These are phyloP conservation scores for Eolophus roseicapilla DNA, from an alignment of 2,113 vertebrate species.

Conservation along the genomic window DNA sequence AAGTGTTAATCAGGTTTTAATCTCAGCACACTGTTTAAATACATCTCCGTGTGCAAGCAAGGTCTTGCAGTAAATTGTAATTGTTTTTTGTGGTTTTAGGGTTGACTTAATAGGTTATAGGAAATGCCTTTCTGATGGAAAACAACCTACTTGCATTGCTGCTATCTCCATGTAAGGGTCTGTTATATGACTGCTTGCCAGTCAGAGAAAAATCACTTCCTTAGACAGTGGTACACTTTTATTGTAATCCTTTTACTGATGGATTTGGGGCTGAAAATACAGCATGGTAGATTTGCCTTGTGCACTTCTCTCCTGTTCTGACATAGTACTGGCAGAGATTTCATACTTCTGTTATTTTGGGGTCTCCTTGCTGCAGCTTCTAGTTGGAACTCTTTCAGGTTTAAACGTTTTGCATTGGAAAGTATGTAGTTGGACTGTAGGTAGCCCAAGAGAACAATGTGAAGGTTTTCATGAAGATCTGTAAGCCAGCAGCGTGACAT, in stretches of 20 bases:
- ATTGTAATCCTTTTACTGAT: slow-evolving; percentile 25
- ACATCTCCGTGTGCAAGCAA: background rate
- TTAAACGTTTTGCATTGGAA: background rate
- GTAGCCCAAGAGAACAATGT: background rate
- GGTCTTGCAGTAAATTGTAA: background rate
- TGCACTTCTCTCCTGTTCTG: background rate
- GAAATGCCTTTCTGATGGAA: background rate
- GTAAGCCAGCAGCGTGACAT: accelerated
- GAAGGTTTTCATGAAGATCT: background rate
- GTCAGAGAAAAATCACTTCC: slow-evolving; percentile 4
- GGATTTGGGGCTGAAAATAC: slow-evolving; percentile 15
- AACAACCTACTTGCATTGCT: background rate
- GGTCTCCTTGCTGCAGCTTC: background rate
- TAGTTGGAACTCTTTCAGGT: background rate
- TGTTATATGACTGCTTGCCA: background rate
- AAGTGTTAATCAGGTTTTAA: background rate
- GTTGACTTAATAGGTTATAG: background rate
- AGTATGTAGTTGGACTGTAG: background rate
- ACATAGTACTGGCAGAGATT: background rate
- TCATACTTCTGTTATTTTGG: background rate
- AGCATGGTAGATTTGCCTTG: background rate
- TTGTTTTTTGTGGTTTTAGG: background rate
- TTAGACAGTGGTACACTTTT: background rate
- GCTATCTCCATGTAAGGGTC: background rate
- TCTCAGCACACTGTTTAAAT: background rate